A percentile compares a stretch with the other conserved stretches of the same genome.
phyloP scores from a whole-genome alignment of 2,113 vertebrate genomes.

The Notiomystis cincta region DNA sequence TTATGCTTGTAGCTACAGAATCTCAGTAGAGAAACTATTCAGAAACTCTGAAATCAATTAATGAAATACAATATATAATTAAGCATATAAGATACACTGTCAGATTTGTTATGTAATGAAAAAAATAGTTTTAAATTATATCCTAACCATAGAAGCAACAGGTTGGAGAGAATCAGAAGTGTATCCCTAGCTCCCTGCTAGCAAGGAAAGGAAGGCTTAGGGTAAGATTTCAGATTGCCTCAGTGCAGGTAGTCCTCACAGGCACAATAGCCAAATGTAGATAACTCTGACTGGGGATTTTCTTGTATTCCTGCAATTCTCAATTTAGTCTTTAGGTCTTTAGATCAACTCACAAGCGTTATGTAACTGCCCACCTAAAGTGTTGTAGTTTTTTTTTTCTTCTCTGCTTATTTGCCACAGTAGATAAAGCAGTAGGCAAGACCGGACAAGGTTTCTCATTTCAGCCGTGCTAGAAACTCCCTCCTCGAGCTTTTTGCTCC shows the following conservation, averaged over 20 bases:
- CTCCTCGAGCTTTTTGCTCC: neutral
- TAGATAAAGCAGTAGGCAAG: neutral
- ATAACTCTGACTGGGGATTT: neutral
- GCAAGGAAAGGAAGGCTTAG: neutral
- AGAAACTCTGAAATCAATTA: neutral
- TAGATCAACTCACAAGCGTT: neutral
- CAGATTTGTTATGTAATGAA: too few species aligned
- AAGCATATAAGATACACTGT: accelerated
- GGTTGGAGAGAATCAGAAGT: neutral
- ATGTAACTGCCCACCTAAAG: neutral
- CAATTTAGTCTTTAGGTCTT: neutral
- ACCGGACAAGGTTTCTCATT: too few species aligned
- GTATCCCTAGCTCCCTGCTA: neutral
- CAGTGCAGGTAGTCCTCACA: neutral
- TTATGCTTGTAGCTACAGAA: neutral
- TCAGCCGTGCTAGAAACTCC: accelerated
- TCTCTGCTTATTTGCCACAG: neutral
- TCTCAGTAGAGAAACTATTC: neutral
- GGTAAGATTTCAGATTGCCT: neutral
- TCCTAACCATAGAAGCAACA: neutral
- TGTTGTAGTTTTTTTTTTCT: neutral
- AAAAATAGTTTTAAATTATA: neutral
- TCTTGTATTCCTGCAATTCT: neutral
- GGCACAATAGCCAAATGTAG: neutral
- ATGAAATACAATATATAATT: neutral